Base-by-base conservation (phyloP, 2,888 invertebrate genomes). In the Plagiodera versicolora region DNA sequence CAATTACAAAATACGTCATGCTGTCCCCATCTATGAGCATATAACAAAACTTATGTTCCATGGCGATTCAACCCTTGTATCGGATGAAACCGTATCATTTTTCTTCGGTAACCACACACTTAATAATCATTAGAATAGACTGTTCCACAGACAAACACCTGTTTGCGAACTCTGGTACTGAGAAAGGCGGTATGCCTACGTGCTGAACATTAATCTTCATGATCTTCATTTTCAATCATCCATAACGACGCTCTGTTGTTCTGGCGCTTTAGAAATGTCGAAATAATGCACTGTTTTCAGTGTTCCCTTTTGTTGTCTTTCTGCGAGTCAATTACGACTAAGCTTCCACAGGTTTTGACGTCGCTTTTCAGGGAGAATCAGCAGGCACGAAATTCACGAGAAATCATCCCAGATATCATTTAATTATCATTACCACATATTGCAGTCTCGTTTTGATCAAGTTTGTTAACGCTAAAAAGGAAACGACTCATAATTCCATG, bases 91-190 rank as follows among this genome's bases (percentile, higher is more conserved):
- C 14, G 1, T 39, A 3, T 14, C n/a, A 39, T 39, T 39, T 39
- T 39, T 39, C 39, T 14, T 39, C 39, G 14, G 2, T 2, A 6
- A 24, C 6, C 24, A 24, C 4, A 3, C 11, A 39, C 39, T 39
- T 39, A 39, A 39, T 39, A 39, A 39, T 14, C 39, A 39, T 39
- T 39, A n/a, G 14, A n/a, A n/a, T 14, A 39, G 14, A 14, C 3
- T 14, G 39, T n/a, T 53, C 45, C 24, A 24, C 44, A 44, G 45
- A 45, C 44, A 57, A 57, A 51, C 50, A 57, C 51, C 51, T 57
- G 57, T 57, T 56, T 51, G 51, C 45, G 50, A 57, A 57, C 51
- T 51, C 51, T 51, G 51, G 51, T 30, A n/a, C 18, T n/a, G 18
- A 51, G 51, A 20, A 39, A 11, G 32, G 32, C 39, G 10, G 53